Conservation (phyloP, 1,140 invertebrate species). For the silkworm (Bombyx mori) region ASM3026992v2 NC_085120.1:2210501-2211000, state of each 20-base stretch:
- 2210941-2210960: slow-evolving; percentile 30
- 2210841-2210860: slow-evolving; percentile 25
- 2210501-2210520: slow-evolving; percentile 33
- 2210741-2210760: slow-evolving; percentile 48
- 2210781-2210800: slow-evolving; percentile 53
- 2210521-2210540: slow-evolving; percentile 26
- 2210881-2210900: slow-evolving; percentile 35
- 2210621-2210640: slow-evolving; percentile 57
- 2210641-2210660: slow-evolving; percentile 41
- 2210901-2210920: slow-evolving; percentile 31
- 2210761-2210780: slow-evolving; percentile 43
- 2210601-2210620: slow-evolving; percentile 33
- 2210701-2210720: slow-evolving; percentile 26
- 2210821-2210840: slow-evolving; percentile 32
- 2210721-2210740: slow-evolving; percentile 27
- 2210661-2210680: slow-evolving; percentile 27
- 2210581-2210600: slow-evolving; percentile 44
- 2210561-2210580: slow-evolving; percentile 29
- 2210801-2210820: slow-evolving; percentile 44
- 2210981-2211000: slow-evolving; percentile 27
- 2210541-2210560: slow-evolving; percentile 38
- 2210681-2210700: slow-evolving; percentile 16
- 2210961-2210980: slow-evolving; percentile 23
- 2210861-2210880: slow-evolving; percentile 41
- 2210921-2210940: slow-evolving; percentile 45